A percentile compares a stretch with the other conserved stretches of the same genome.
Evolutionary conservation across 1,140 invertebrate species (phyloP).

Genomic region (Pseudomyrmex gracilis): DNA sequence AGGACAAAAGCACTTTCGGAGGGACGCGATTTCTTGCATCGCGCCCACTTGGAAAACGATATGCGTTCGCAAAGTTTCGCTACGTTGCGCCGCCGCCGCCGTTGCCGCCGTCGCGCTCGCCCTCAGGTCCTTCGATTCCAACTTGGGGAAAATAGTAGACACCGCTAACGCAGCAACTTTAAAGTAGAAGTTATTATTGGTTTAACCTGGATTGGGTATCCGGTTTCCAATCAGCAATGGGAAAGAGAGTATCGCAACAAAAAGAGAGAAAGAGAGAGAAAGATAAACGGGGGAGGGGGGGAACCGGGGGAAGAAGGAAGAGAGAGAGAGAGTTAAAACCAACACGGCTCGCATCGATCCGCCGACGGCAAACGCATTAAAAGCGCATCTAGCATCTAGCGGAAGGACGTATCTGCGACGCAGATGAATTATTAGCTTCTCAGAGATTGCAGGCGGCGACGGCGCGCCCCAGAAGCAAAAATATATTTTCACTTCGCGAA

Average conservation of each 20-base stretch:
- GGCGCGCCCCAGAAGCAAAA: not conserved
- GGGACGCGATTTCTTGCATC: conserved; percentile 55
- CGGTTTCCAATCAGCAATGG: conserved; percentile 59
- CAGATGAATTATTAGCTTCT: conserved; percentile 52
- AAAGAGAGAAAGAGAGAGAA: not conserved
- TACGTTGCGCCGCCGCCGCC: not conserved
- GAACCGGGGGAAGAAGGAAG: no score
- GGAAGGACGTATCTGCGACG: conserved; percentile 47
- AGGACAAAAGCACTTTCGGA: conserved; percentile 42
- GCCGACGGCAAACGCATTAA: conserved; percentile 48
- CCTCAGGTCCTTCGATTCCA: conserved; percentile 44
- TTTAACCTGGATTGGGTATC: conserved; percentile 66
- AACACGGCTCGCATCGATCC: conserved; percentile 50
- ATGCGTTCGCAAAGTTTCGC: conserved; percentile 53
- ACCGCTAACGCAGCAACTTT: conserved; percentile 62
- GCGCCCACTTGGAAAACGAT: conserved; percentile 55
- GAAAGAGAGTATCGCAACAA: conserved; percentile 25
- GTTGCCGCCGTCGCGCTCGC: not conserved
- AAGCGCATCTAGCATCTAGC: conserved; percentile 54
- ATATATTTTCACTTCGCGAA: conserved; percentile 44
- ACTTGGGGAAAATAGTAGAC: conserved; percentile 57
- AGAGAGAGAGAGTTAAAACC: conserved; percentile 30
- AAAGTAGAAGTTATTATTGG: conserved; percentile 67
- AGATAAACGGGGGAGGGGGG: not conserved
- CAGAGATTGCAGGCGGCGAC: conserved; percentile 16